These are phyloP conservation scores for Pseudomyrmex sp. DNA, from an alignment of 1,140 invertebrate species.

Conservation along the genomic window DNA sequence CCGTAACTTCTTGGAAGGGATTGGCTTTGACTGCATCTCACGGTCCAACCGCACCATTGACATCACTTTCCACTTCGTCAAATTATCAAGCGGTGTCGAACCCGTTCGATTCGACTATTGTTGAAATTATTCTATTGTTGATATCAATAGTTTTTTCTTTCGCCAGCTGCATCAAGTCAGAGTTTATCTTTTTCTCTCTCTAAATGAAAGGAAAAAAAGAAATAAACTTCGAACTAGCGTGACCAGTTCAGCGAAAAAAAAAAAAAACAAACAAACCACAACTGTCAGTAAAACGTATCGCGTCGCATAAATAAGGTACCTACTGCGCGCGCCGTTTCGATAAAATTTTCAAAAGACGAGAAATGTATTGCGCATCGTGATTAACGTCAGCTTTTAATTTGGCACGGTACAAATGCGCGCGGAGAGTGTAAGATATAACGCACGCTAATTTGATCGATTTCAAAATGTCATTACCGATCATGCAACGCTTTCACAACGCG, in stretches of 20 bases:
- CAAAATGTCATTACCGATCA: constrained; percentile 38
- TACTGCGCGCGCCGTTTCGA: neutral
- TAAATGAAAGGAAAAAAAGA: no score
- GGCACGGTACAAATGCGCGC: constrained; percentile 9
- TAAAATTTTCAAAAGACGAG: constrained; percentile 21
- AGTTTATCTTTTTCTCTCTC: no score
- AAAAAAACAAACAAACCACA: no score
- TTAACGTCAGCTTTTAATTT: constrained; percentile 47
- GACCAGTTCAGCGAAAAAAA: neutral
- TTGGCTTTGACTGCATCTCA: constrained; percentile 24
- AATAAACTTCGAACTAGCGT: no score
- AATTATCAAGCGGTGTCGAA: constrained; percentile 3
- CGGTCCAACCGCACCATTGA: constrained; percentile 36
- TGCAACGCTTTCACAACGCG: constrained; percentile 3
- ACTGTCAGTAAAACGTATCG: no score
- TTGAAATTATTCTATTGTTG: constrained; percentile 28
- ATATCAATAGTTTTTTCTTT: neutral
- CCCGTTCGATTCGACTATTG: constrained; percentile 24
- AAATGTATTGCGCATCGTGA: constrained; percentile 42
- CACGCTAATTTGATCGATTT: constrained; percentile 49
- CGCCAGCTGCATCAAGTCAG: no score
- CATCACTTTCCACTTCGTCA: constrained; percentile 37
- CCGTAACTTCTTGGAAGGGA: constrained; percentile 10
- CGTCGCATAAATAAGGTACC: neutral
- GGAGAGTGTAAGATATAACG: neutral